phyloP scores from a whole-genome alignment of 2,888 invertebrate species.

The Leucophenga montana region DNA sequence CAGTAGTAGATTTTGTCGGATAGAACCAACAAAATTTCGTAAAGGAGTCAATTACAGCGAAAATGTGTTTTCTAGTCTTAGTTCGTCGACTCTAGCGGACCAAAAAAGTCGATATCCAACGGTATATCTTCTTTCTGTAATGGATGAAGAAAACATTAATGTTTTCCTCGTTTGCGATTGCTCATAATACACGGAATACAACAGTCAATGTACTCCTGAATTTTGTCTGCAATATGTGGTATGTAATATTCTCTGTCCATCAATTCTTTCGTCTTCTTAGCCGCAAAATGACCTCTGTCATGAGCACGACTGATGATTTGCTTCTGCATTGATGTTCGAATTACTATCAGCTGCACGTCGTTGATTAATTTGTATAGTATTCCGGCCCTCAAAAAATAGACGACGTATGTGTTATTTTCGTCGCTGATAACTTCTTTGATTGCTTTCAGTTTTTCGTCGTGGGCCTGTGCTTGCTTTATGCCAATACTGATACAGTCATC shows the following conservation, averaged over 20 bases:
- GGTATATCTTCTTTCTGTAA: conserved; percentile 41
- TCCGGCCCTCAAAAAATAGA: conserved; percentile 39
- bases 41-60: conserved; percentile 65
- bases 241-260: conserved; percentile 41
- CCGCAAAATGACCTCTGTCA: conserved; percentile 46
- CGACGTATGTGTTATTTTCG: conserved; percentile 27
- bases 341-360: conserved; percentile 38
- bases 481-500: neutral
- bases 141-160: conserved; percentile 42
- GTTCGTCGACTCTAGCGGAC: conserved; percentile 59
- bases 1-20: conserved; percentile 57
- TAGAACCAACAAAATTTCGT: conserved; percentile 69
- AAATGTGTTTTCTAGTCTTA: conserved; percentile 53
- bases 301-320: conserved; percentile 43
- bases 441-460: conserved; percentile 41
- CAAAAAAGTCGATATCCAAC: conserved; percentile 62
- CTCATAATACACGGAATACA: conserved; percentile 41
- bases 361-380: conserved; percentile 41
- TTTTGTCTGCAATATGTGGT: conserved; percentile 41
- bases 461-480: conserved; percentile 32
- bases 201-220: conserved; percentile 34
- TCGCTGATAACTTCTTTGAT: conserved; percentile 38
- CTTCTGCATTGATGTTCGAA: conserved; percentile 34
- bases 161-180: conserved; percentile 43
- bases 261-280: conserved; percentile 39